Conservation (phyloP, 2,113 vertebrate species). For the Electrona antarctica region DNA sequence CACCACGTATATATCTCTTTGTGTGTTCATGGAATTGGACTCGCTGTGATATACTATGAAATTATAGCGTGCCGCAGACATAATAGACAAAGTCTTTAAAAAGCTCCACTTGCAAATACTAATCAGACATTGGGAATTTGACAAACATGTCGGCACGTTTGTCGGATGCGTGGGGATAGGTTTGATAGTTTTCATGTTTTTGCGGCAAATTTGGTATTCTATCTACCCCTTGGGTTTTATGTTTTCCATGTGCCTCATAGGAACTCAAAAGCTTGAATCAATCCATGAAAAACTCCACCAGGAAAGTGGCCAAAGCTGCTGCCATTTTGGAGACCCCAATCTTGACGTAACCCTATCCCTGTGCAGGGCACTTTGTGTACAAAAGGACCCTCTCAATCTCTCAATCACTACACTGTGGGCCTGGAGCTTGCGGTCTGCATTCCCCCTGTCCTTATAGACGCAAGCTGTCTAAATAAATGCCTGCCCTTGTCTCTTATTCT, state of each 20-base stretch:
- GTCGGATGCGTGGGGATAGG: conserved; percentile 29
- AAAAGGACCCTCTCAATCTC: conserved; percentile 60
- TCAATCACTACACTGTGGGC: conserved; percentile 60
- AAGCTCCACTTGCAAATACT: not conserved
- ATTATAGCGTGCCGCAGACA: conserved; percentile 35
- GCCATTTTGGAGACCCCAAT: conserved; percentile 50
- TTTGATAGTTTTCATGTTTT: conserved; percentile 13
- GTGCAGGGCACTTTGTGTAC: conserved; percentile 53
- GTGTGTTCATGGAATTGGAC: conserved; percentile 30
- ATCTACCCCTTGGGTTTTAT: not conserved
- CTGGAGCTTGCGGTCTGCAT: conserved; percentile 64
- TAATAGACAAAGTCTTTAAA: conserved; percentile 28
- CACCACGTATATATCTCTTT: conserved; percentile 41
- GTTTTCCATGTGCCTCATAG: conserved; percentile 43
- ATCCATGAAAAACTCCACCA: conserved; percentile 42
- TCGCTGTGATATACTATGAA: conserved; percentile 21
- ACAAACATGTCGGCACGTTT: conserved; percentile 28
- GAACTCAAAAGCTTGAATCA: conserved; percentile 28
- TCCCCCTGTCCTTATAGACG: conserved; percentile 63
- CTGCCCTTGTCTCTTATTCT: conserved; percentile 58
- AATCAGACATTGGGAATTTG: conserved; percentile 23
- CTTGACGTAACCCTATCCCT: conserved; percentile 65
- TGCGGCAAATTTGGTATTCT: too few species aligned
- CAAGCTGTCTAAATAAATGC: conserved; percentile 76
- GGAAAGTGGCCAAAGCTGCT: conserved; percentile 47